These are phyloP conservation scores for Lagorchestes hirsutus DNA, from an alignment of 2,797 vertebrate species.

Conservation along the genomic window DNA sequence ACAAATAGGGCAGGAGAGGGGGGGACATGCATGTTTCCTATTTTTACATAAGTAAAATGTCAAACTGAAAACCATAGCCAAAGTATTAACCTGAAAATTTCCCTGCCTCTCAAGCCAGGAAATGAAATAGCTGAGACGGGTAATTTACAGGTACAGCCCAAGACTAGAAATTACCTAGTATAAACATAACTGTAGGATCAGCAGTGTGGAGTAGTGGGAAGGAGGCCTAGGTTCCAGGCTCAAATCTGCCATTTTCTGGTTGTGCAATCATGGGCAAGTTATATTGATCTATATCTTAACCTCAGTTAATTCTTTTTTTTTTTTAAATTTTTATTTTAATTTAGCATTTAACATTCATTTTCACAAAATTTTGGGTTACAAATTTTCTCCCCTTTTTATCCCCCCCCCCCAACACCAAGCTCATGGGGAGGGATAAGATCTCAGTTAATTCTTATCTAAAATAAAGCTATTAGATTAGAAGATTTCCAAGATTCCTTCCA, in stretches of 20 bases:
- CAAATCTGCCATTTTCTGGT: neutral
- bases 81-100: neutral
- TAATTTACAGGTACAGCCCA: slow-evolving; percentile 7
- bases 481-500: neutral
- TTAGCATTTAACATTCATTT: no score
- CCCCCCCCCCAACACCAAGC: no score
- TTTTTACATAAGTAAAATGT: neutral
- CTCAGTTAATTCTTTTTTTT: neutral
- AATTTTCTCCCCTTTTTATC: no score
- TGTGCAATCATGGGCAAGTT: neutral
- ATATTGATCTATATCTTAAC: neutral
- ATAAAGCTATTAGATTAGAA: neutral
- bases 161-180: neutral
- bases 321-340: no score
- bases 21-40: neutral
- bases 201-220: neutral
- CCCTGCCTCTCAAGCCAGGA: slow-evolving; percentile 27
- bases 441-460: neutral
- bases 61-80: neutral
- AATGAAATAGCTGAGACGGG: neutral
- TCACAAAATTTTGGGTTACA: no score
- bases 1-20: neutral
- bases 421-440: no score
- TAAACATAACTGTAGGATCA: neutral
- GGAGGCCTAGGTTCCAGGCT: neutral